Evolutionary conservation across 2,113 vertebrate genomes (phyloP).

Genomic region (Gadus macrocephalus): DNA sequence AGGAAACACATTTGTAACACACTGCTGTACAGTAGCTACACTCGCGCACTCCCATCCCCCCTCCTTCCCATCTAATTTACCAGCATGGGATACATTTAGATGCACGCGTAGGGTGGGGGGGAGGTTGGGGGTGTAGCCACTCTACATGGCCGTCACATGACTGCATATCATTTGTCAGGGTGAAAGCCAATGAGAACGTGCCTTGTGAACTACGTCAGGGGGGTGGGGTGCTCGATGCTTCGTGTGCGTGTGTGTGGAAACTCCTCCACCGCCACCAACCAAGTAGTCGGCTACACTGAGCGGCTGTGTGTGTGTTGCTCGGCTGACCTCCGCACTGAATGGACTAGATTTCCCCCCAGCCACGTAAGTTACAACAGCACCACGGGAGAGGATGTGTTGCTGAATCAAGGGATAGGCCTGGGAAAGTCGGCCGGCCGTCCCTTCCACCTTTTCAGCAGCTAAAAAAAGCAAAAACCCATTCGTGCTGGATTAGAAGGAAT

Average conservation of each 20-base stretch:
- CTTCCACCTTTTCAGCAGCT: slow-evolving; percentile 52
- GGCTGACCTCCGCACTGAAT: slow-evolving; percentile 67
- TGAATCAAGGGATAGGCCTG: slow-evolving; percentile 76
- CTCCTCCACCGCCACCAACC: too few relatives aligned
- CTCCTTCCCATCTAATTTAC: slow-evolving; percentile 41
- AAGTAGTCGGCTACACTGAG: too few relatives aligned
- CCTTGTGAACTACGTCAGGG: slow-evolving; percentile 54
- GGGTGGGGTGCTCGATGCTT: slow-evolving; percentile 40
- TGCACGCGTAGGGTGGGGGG: not conserved
- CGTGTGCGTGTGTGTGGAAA: slow-evolving; percentile 10
- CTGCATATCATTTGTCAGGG: slow-evolving; percentile 33
- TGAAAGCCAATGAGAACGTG: slow-evolving; percentile 57
- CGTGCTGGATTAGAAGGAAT: slow-evolving; percentile 26
- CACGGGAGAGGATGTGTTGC: slow-evolving; percentile 75
- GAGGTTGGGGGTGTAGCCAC: slow-evolving; percentile 37
- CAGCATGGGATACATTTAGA: slow-evolving; percentile 54
- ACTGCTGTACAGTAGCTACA: slow-evolving; percentile 54
- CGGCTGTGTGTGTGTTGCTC: not conserved
- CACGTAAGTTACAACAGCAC: slow-evolving; percentile 77
- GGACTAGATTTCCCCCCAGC: slow-evolving; percentile 71
- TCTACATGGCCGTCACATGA: slow-evolving; percentile 57
- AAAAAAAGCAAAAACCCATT: slow-evolving; percentile 41
- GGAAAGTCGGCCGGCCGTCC: slow-evolving; percentile 75
- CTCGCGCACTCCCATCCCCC: slow-evolving; percentile 18
- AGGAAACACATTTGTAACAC: slow-evolving; percentile 55